phyloP scores from a whole-genome alignment of 2,888 invertebrate species.

The Eristalis pertinax region DNA sequence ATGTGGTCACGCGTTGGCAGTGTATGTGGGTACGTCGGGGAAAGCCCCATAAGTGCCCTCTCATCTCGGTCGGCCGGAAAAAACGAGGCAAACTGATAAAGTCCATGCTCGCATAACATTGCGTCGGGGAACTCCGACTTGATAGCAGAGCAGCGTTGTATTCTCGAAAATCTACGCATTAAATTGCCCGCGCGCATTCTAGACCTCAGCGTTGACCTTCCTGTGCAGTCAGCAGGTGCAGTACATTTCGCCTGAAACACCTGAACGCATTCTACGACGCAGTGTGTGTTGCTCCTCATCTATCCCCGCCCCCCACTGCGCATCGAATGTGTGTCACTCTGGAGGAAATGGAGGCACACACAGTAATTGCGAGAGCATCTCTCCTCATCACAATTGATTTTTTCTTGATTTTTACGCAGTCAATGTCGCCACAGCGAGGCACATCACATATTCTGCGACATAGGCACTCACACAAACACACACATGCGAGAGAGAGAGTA shows the following conservation, averaged over 20 bases:
- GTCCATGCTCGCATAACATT: background rate
- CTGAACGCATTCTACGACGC: background rate
- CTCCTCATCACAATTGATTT: conserved; percentile 53
- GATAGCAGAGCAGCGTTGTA: background rate
- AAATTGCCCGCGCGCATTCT: background rate
- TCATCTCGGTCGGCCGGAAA: background rate
- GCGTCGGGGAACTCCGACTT: background rate
- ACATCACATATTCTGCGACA: background rate
- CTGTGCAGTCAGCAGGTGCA: background rate
- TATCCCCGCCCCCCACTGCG: background rate
- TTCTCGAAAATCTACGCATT: background rate
- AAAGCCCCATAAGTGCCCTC: background rate
- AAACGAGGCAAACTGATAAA: background rate
- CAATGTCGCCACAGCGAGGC: conserved; percentile 32
- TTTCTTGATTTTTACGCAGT: conserved; percentile 57
- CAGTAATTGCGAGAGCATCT: background rate
- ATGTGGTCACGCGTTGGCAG: background rate
- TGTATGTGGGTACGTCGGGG: background rate
- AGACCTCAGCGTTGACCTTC: conserved; percentile 10
- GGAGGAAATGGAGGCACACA: background rate
- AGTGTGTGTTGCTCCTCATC: no score
- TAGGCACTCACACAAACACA: background rate
- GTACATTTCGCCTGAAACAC: background rate
- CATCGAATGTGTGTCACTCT: background rate
- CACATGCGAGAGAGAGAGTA: background rate